Evolutionary conservation across 2,797 vertebrate species (phyloP), one percentile per base, ranked within the genome.

Genomic region (Taeniopygia guttata): DNA sequence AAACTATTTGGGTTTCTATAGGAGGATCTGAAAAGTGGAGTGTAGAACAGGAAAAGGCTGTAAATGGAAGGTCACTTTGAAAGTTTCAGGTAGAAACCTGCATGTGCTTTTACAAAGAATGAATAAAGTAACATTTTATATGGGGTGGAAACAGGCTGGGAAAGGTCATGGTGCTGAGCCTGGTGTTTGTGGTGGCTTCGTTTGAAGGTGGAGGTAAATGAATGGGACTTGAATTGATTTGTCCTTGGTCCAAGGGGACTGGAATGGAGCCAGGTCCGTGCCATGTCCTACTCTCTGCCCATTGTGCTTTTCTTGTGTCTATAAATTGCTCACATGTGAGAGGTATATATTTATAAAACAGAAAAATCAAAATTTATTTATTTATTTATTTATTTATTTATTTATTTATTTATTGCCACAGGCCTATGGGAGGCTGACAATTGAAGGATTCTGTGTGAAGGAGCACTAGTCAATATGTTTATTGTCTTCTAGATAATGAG

Each of bases 1-100:
- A 63, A 87, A 82, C 30, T 94, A 59, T 90, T 96, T 66, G 59
- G 49, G 43, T 90, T 83, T 92, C 89, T 87, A 68, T 46, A 67
- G 54, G 63, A 80, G n/a, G 49, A 94, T 92, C 74, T 93, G 83
- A 84, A 81, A 75, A 93, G 29, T 13, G 6, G 21, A 72, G 60
- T 16, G 10, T 52, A 46, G 51, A 69, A 52, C 49, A 92, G 58
- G 51, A 82, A 66, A 77, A 79, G 46, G n/a, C 27, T 69, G 40
- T 84, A 16, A 54, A 21, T 55, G 66, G 76, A 76, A 17, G 25
- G 15, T 21, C 4, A 5, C 62, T 91, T 89, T 62, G 82, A 92
- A 87, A 93, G 46, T 45, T 8, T 5, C 22, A 30, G 73, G 58
- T 62, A 48, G 78, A 83, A 92, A 42, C 4, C 70, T 76, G 51